Evolutionary conservation across 2,113 vertebrate species (phyloP).

Genomic region (Recurvirostra avosetta): DNA sequence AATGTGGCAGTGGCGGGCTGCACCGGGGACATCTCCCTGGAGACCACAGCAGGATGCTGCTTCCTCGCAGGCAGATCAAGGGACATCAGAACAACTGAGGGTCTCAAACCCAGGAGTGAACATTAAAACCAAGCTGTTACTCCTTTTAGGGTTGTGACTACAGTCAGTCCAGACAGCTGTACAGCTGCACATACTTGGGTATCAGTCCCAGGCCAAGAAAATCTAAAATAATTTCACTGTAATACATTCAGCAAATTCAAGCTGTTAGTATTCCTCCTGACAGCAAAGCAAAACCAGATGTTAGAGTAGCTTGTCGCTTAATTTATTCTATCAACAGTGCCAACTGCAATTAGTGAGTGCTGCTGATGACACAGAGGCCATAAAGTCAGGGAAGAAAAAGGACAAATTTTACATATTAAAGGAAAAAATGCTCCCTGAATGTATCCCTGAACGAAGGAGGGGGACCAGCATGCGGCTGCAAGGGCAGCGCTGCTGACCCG

Average conservation of each 20-base stretch:
- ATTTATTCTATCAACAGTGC: conserved; percentile 41
- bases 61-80: not conserved
- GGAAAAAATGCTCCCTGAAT: not conserved
- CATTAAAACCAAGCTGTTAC: rapidly evolving
- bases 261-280: not conserved
- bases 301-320: not conserved
- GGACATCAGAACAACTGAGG: not conserved
- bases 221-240: conserved; percentile 8
- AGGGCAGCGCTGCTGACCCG: not conserved
- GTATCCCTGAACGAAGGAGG: not conserved
- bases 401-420: not conserved
- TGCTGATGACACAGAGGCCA: conserved; percentile 33
- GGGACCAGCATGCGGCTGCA: not conserved
- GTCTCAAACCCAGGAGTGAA: not conserved
- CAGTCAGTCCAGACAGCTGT: not conserved
- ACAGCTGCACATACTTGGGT: not conserved
- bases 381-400: not conserved
- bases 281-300: conserved; percentile 53
- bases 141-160: not conserved
- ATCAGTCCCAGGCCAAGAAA: not conserved
- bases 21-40: not conserved
- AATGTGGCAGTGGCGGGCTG: rapidly evolving
- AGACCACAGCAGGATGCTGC: rapidly evolving
- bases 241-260: not conserved
- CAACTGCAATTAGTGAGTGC: conserved; percentile 2